Conservation (phyloP, 2,113 vertebrate species). For the Dascyllus trimaculatus region DNA sequence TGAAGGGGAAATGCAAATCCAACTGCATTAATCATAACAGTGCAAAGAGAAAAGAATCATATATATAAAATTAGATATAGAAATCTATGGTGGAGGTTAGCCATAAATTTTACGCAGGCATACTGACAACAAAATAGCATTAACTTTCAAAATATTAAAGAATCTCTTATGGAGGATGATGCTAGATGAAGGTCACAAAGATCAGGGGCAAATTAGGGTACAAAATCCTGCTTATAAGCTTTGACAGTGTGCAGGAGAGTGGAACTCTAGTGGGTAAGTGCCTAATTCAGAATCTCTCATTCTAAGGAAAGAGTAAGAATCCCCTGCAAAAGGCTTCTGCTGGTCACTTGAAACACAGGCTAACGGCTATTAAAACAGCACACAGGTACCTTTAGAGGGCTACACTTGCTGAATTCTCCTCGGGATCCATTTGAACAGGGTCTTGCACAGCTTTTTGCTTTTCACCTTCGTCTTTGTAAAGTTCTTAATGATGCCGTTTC, state of each 20-base stretch:
- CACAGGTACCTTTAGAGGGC: conserved; percentile 9
- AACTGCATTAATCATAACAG: conserved; percentile 40
- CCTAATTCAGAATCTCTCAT: conserved; percentile 31
- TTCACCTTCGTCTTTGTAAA: conserved; percentile 78
- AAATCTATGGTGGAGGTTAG: conserved; percentile 3
- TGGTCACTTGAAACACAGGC: conserved; percentile 47
- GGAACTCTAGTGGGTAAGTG: conserved; percentile 27
- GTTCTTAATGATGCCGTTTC: conserved; percentile 68
- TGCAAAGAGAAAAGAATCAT: conserved; percentile 21
- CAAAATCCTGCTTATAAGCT: conserved; percentile 48
- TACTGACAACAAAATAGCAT: conserved; percentile 38
- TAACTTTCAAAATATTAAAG: conserved; percentile 22
- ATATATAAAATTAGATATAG: conserved; percentile 35
- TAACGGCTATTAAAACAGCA: conserved; percentile 34
- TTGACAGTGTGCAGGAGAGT: conserved; percentile 52
- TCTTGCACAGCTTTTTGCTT: conserved; percentile 84
- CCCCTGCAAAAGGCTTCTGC: conserved; percentile 45
- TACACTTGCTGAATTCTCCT: conserved; percentile 76
- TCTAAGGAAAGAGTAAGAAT: conserved; percentile 26
- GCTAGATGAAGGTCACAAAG: conserved; percentile 33
- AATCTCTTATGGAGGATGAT: background rate
- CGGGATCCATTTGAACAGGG: conserved; percentile 80
- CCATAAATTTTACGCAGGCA: conserved; percentile 33
- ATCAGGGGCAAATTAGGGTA: conserved; percentile 16
- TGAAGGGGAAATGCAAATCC: conserved; percentile 29